Percentiles rank a stretch among this genome's conserved stretches.
These are phyloP conservation scores for Lottia gigantea DNA, from an alignment of 2,888 invertebrate genomes.

Conservation along the genomic window DNA sequence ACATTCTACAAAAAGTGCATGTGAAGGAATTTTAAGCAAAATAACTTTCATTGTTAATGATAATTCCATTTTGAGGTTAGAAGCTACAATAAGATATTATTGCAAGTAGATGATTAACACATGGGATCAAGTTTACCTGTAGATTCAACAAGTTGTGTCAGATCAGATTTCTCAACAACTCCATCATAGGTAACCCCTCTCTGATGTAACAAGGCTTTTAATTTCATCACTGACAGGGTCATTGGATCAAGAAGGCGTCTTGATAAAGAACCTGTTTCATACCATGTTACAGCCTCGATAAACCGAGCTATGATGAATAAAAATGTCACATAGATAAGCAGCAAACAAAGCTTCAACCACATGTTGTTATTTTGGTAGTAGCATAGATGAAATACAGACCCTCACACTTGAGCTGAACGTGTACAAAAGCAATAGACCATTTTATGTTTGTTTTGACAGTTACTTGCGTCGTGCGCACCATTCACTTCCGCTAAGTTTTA, in stretches of 20 bases:
- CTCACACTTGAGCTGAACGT: too few species aligned
- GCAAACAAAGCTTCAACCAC: constrained; percentile 66
- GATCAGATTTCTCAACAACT: constrained; percentile 67
- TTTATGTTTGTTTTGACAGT: too few species aligned
- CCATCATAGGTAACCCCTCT: constrained; percentile 68
- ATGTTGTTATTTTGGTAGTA: constrained; percentile 29
- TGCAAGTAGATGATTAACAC: not conserved
- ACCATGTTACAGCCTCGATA: constrained; percentile 66
- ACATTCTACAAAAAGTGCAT: too few species aligned
- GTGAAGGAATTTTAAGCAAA: not conserved
- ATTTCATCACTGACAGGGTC: constrained; percentile 65
- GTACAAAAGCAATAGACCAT: too few species aligned
- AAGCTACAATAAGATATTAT: not conserved
- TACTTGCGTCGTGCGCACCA: too few species aligned
- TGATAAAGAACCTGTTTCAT: constrained; percentile 62
- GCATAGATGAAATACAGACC: too few species aligned
- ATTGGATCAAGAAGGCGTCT: constrained; percentile 66
- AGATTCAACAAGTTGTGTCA: constrained; percentile 65
- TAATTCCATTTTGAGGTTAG: not conserved
- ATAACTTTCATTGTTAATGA: not conserved
- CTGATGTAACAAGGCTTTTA: constrained; percentile 67
- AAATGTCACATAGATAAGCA: constrained; percentile 63
- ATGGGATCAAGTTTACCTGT: constrained; percentile 56
- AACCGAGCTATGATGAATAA: constrained; percentile 67
- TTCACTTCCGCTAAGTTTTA: too few species aligned